A percentile compares a stretch with the other conserved stretches of the same genome.
Conservation (phyloP, 1,140 invertebrate genomes). For the Atta cephalotes region DNA sequence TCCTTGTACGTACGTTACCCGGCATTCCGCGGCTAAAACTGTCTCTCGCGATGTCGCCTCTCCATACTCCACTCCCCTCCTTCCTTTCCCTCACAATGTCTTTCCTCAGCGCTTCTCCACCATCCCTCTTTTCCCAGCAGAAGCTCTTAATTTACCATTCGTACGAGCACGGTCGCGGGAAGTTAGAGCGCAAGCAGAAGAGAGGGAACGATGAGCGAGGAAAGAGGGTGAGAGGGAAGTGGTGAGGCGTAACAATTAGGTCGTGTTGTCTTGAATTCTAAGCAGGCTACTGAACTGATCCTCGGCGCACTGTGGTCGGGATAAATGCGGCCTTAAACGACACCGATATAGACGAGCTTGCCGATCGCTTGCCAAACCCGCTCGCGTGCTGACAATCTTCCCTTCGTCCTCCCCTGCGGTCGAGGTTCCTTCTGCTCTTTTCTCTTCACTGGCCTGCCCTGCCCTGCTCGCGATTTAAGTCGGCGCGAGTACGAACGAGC, state of each 20-base stretch:
- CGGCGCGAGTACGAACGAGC: constrained; percentile 80
- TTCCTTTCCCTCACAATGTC: constrained; percentile 58
- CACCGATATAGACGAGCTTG: constrained; percentile 84
- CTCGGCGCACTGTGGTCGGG: constrained; percentile 76
- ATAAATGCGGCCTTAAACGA: constrained; percentile 86
- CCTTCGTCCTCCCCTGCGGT: constrained; percentile 39
- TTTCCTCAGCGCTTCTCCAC: constrained; percentile 43
- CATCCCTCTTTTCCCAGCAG: constrained; percentile 64
- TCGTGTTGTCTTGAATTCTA: constrained; percentile 86
- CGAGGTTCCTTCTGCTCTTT: constrained; percentile 36
- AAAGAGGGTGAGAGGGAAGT: constrained; percentile 21
- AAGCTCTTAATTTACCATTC: constrained; percentile 85
- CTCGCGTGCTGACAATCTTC: constrained; percentile 67
- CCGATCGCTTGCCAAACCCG: constrained; percentile 84
- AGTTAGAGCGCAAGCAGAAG: constrained; percentile 66
- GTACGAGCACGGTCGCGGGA: constrained; percentile 73
- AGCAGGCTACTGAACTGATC: constrained; percentile 86
- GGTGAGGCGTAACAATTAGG: constrained; percentile 84
- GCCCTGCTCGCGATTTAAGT: constrained; percentile 78
- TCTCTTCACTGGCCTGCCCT: constrained; percentile 44
- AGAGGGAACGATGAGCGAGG: constrained; percentile 34
- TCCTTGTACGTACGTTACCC: constrained; percentile 79
- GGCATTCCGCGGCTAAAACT: constrained; percentile 81
- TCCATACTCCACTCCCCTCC: constrained; percentile 62
- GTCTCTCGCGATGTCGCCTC: constrained; percentile 72